Evolutionary conservation across 2,888 invertebrate genomes (phyloP).

Genomic region (Caenorhabditis panamensis): DNA sequence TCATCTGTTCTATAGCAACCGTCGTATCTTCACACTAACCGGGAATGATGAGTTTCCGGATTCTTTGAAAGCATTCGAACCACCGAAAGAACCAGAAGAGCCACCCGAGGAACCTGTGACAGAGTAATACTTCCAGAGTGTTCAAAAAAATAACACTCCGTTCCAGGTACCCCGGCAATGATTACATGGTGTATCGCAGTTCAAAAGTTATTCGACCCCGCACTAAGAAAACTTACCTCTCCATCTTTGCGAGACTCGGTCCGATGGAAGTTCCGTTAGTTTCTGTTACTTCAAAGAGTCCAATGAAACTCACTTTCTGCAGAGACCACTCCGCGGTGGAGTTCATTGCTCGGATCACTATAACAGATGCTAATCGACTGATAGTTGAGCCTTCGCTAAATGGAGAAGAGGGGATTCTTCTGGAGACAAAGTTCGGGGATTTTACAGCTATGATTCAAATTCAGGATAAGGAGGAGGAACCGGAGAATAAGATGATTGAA

Average conservation of each 20-base stretch:
- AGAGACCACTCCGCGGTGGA: constrained; percentile 37
- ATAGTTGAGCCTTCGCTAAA: constrained; percentile 40
- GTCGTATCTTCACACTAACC: constrained; percentile 40
- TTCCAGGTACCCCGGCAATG: constrained; percentile 23
- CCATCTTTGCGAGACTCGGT: constrained; percentile 43
- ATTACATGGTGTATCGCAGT: constrained; percentile 21
- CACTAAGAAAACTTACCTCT: constrained; percentile 26
- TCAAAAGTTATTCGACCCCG: background rate
- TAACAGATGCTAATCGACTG: constrained; percentile 20
- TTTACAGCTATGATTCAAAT: constrained; percentile 33
- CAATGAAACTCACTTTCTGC: background rate
- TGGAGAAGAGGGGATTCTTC: constrained; percentile 21
- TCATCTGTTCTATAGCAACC: constrained; percentile 39
- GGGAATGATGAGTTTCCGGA: constrained; percentile 43
- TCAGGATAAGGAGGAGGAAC: constrained; percentile 14
- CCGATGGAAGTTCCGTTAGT: constrained; percentile 42
- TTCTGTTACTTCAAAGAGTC: background rate
- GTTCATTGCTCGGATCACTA: constrained; percentile 28
- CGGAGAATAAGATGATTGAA: constrained; percentile 17
- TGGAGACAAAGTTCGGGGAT: constrained; percentile 53
- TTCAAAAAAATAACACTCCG: background rate
- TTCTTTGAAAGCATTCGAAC: constrained; percentile 10
- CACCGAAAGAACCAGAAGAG: background rate
- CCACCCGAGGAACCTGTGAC: background rate
- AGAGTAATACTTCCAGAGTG: no score